A percentile compares a stretch with the other conserved stretches of the same genome.
Conservation (phyloP, 2,113 vertebrate species). For the Actenoides lindsayi region DNA sequence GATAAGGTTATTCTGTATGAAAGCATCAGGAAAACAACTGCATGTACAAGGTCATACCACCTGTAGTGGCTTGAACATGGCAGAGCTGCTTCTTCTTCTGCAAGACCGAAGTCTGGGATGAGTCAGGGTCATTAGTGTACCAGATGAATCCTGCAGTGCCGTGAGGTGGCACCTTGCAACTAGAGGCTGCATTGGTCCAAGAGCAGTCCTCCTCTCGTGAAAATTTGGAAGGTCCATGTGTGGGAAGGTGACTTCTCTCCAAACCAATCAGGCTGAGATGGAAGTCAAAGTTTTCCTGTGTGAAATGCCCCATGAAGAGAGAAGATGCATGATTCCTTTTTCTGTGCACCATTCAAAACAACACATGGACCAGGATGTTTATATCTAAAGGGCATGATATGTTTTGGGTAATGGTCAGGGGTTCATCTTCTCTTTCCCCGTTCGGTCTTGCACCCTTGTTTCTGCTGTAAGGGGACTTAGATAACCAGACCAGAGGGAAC, state of each 20-base stretch:
- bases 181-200: not conserved
- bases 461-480: not conserved
- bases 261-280: not conserved
- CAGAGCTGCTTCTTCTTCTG: not conserved
- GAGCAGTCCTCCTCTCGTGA: not conserved
- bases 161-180: not conserved
- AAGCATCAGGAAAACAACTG: not conserved
- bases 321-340: not conserved
- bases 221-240: not conserved
- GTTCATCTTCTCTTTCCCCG: not conserved
- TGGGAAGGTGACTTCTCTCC: not conserved
- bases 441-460: not conserved
- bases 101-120: not conserved
- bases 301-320: not conserved
- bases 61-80: not conserved
- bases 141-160: not conserved
- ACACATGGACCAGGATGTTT: not conserved
- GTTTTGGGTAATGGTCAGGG: rapidly evolving
- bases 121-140: not conserved
- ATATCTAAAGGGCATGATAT: not conserved
- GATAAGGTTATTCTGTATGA: not conserved
- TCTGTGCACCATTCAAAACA: not conserved
- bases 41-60: not conserved
- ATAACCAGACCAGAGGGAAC: not conserved
- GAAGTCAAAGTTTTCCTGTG: not conserved